phyloP scores from a whole-genome alignment of 2,888 invertebrate species.

The Melitaea athalia region DNA sequence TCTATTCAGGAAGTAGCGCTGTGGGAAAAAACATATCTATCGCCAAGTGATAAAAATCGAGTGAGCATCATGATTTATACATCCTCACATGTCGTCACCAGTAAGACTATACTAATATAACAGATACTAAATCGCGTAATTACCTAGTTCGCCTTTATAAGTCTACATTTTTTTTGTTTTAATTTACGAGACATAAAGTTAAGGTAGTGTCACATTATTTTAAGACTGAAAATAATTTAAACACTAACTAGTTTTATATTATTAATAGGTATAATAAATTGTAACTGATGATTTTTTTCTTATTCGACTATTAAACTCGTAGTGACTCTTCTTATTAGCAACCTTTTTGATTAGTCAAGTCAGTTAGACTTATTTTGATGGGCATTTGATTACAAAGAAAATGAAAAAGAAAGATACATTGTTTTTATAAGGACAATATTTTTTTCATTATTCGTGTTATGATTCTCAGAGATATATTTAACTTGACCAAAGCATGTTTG shows the following conservation, averaged over 20 bases:
- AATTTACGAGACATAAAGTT: not conserved
- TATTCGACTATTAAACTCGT: no score
- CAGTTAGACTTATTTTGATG: no score
- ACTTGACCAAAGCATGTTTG: no score
- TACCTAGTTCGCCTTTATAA: conserved; percentile 20
- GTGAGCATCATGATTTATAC: conserved; percentile 46
- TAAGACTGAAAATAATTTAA: no score
- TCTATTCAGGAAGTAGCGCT: conserved; percentile 47
- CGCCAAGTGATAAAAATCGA: conserved; percentile 48
- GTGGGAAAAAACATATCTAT: conserved; percentile 51
- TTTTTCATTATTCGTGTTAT: no score
- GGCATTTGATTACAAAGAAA: no score
- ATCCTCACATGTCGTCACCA: conserved; percentile 42
- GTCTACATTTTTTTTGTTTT: conserved; percentile 12
- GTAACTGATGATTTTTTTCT: not conserved
- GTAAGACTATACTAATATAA: conserved; percentile 33
- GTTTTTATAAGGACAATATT: no score
- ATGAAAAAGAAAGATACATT: no score
- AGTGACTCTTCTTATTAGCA: no score
- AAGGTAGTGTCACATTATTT: not conserved
- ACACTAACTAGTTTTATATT: not conserved
- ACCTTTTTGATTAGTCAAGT: no score
- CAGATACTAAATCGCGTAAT: conserved; percentile 36
- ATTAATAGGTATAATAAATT: not conserved
- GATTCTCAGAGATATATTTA: no score